Conservation (phyloP, 2,113 vertebrate species). For the Apteryx mantelli region DNA sequence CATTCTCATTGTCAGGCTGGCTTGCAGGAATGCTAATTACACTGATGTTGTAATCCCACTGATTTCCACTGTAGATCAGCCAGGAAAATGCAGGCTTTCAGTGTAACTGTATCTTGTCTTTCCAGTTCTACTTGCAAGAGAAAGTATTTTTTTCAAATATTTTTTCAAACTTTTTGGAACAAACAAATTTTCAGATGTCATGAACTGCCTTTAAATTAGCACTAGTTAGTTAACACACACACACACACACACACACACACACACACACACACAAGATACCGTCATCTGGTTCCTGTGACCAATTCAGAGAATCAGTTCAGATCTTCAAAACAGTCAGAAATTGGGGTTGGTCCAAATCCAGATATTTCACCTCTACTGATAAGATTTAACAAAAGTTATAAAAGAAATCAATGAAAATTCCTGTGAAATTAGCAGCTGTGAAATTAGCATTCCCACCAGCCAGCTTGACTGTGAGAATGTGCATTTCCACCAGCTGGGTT, state of each 20-base stretch:
- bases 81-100: conserved; percentile 16
- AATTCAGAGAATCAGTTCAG: background rate
- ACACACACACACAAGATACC: background rate
- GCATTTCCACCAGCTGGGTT: rapidly evolving
- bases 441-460: background rate
- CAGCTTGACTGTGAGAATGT: background rate
- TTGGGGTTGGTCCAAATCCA: background rate
- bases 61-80: background rate
- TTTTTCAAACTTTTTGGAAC: background rate
- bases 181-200: background rate
- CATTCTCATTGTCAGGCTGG: background rate
- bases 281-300: background rate
- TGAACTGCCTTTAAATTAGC: background rate
- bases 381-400: background rate
- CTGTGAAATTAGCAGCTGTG: background rate
- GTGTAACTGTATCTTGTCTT: background rate
- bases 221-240: background rate
- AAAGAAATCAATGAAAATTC: background rate
- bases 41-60: background rate
- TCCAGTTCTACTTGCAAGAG: background rate
- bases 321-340: background rate
- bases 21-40: conserved; percentile 4
- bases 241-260: no score
- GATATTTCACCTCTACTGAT: background rate
- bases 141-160: background rate